Evolutionary conservation across 2,888 invertebrate species (phyloP), one percentile per base, ranked within the genome.

Genomic region (Pachycephus smyrnensis): DNA sequence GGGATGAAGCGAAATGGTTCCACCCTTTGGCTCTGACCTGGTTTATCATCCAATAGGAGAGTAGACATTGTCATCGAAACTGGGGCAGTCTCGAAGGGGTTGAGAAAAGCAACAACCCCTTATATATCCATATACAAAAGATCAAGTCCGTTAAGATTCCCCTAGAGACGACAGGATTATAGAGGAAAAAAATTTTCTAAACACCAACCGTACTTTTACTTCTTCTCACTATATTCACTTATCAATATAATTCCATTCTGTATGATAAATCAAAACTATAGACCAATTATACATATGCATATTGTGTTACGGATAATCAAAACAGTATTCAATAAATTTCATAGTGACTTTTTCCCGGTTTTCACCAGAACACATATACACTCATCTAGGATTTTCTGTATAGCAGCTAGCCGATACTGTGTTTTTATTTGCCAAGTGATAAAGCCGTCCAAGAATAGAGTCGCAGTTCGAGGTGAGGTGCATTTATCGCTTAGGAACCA

Each of bases 21-120:
- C 87, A 88, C 88, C 87, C 89, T 87, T 88, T 79, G 55, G 80
- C 79, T 69, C 77, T 85, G 90, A 88, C 90, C 90, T 82, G 89
- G 84, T 89, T 87, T 88, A 85, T 80, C 84, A 83, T 80, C 89
- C 90, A 88, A 88, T 88, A 80, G 81, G 84, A 82, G 75, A 75
- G 31, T 12, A 33, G 32, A 31, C 71, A 32, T 71, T 33, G 71
- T 71, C 71, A 32, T 71, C 32, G 71, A 15, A 71, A 32, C 33
- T 71, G 31, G 71, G 32, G 71, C 71, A 71, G 31, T 71, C 33
- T 71, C 71, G 15, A 71, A 71, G 71, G 71, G 71, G 71, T 71
- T 71, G 31, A 71, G 32, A 33, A 12, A 33, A 71, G 55, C 55
- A 55, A 12, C 71, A 71, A 11, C 71, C 71, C 71, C 71, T 33